Conservation (phyloP, 2,113 vertebrate species). For the Eulemur rufifrons region DNA sequence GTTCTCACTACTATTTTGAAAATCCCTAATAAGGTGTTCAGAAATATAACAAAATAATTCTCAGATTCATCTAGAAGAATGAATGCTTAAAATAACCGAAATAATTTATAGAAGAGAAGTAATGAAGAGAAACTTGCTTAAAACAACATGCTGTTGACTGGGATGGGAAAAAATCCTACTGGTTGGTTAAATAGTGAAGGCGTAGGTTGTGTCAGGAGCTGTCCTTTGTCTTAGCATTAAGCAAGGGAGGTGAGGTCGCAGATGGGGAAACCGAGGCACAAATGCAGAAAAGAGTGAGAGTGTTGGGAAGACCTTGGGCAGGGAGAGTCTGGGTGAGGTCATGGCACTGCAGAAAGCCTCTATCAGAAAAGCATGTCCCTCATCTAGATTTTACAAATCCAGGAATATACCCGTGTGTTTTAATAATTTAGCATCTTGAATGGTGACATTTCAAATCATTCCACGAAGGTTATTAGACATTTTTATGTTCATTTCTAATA, state of each 20-base stretch:
- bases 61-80: neutral
- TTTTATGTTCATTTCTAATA: neutral
- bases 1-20: neutral
- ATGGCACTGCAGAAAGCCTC: no score
- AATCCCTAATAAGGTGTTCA: neutral
- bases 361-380: neutral
- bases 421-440: neutral
- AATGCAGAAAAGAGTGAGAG: neutral
- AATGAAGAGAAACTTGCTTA: neutral
- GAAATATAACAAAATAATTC: neutral
- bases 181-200: accelerated
- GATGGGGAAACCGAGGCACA: neutral
- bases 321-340: accelerated
- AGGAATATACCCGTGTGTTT: neutral
- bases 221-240: neutral
- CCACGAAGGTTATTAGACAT: neutral
- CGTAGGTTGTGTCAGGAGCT: accelerated
- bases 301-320: neutral
- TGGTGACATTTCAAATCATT: neutral
- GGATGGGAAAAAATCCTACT: neutral
- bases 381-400: neutral
- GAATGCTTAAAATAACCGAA: neutral
- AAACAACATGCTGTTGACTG: no score
- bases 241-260: neutral
- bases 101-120: neutral